A percentile compares a stretch with the other conserved stretches of the same genome.
Evolutionary conservation across 2,888 invertebrate genomes (phyloP).

Genomic region (Odontocolon sp.): DNA sequence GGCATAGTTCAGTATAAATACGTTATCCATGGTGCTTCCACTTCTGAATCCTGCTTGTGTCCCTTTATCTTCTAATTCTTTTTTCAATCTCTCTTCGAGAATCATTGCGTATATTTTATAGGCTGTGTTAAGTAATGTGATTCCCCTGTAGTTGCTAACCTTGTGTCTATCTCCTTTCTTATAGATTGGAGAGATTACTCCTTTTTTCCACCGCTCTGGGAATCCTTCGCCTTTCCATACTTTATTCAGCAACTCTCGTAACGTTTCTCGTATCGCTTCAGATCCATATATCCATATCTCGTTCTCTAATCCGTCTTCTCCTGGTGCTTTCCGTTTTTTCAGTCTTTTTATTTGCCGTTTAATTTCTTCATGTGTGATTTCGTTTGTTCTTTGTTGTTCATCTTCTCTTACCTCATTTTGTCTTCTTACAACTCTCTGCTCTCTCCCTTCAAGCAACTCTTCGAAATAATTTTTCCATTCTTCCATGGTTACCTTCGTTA

Average conservation of each 20-base stretch:
- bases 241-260: not conserved
- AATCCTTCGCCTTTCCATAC: slow-evolving; percentile 54
- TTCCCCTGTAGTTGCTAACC: slow-evolving; percentile 56
- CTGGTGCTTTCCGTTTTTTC: not conserved
- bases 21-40: not conserved
- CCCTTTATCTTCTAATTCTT: not conserved
- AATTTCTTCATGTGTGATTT: not conserved
- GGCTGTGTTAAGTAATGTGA: slow-evolving; percentile 50
- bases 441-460: not conserved
- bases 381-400: not conserved
- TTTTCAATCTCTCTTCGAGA: not conserved
- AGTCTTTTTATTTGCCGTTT: not conserved
- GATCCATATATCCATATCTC: not conserved
- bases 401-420: not conserved
- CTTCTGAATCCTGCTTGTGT: not conserved
- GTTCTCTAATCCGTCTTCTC: not conserved
- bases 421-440: not conserved
- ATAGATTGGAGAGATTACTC: slow-evolving; percentile 42
- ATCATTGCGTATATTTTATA: slow-evolving; percentile 37
- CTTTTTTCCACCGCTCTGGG: slow-evolving; percentile 53
- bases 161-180: slow-evolving; percentile 53
- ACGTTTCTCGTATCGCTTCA: not conserved
- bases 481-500: not conserved
- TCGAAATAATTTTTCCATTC: slow-evolving; percentile 14
- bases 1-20: not conserved